Base-by-base conservation (phyloP, 2,888 invertebrate genomes). In the Tubulanus polymorphus region DNA sequence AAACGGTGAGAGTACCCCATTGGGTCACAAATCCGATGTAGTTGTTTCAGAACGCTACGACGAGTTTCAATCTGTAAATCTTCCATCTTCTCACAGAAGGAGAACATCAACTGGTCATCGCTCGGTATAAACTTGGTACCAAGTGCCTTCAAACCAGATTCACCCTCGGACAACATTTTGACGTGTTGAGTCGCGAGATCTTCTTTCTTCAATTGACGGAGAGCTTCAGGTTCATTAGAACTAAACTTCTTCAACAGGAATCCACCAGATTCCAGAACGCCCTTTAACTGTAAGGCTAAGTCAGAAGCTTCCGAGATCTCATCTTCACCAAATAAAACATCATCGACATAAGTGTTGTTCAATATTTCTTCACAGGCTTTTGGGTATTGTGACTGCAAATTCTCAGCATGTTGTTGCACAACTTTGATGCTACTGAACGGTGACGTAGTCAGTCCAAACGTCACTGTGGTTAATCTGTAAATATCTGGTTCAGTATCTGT, bases 381-480 rank as follows among this genome's bases (percentile, higher is more conserved):
- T 18, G 41, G 41, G 15, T 20, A 41, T 15, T 15, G 5, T 8
- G 18, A 18, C 41, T 41, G 6, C 6, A 8, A 3, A 20, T 41
- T 5, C 18, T 15, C 15, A 5, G 15, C 41, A 8, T 20, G 23
- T 18, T 41, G 20, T 8, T 23, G 41, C 6, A 41, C 15, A 41
- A 5, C 6, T 15, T 41, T 18, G 5, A 41, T 41, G 23, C 41
- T 41, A 23, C 20, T 23, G 28, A 56, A 55, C 10, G 48, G 54
- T 28, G 48, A 48, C 2, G 37, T 18, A 12, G 35, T 56, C 2
- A 48, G 20, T 15, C 56, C 48, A 35, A 56, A 56, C 15, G 55
- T 54, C 6, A 56, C 26, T 23, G 55, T 47, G n/a, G 23, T 48
- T 28, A 48, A 56, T 23, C 55, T 35, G 29, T 48, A 56, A 1